Evolutionary conservation across 2,113 vertebrate genomes (phyloP).

Genomic region (Aphyosemion australe): DNA sequence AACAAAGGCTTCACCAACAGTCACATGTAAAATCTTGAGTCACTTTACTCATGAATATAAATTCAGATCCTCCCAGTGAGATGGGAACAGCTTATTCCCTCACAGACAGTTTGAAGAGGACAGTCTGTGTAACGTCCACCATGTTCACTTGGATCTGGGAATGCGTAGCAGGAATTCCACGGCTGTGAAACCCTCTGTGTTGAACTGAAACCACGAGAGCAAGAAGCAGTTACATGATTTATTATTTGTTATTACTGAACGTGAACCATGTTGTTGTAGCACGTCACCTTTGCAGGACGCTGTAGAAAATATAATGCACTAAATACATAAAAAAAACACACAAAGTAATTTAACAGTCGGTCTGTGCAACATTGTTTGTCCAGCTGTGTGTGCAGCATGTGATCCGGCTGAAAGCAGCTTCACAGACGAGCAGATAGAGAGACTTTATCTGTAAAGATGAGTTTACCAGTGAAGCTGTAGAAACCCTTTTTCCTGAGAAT

Average conservation of each 20-base stretch:
- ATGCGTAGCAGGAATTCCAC: neutral
- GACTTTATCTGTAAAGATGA: conserved; percentile 39
- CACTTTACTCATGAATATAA: neutral
- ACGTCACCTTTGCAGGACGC: conserved; percentile 1
- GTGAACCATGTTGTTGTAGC: neutral
- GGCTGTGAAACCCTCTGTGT: neutral
- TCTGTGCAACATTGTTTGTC: conserved; percentile 13
- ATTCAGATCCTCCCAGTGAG: neutral
- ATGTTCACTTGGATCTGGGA: conserved; percentile 15
- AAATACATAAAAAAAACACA: conserved; percentile 7
- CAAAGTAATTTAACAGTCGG: conserved; percentile 5
- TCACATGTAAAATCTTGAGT: conserved; percentile 2
- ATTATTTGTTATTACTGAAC: neutral
- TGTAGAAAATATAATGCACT: neutral
- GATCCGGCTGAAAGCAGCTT: conserved; percentile 19
- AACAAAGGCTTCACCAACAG: neutral
- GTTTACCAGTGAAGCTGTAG: conserved; percentile 35
- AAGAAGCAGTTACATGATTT: conserved; percentile 30
- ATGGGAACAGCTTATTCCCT: neutral
- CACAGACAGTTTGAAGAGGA: neutral
- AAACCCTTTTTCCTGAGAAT: conserved; percentile 6
- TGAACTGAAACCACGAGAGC: conserved; percentile 18
- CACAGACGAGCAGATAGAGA: conserved; percentile 49
- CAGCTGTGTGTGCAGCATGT: conserved; percentile 7
- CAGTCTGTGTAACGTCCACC: neutral